phyloP scores from a whole-genome alignment of 2,113 vertebrate genomes.

The Ornithorhynchus anatinus region DNA sequence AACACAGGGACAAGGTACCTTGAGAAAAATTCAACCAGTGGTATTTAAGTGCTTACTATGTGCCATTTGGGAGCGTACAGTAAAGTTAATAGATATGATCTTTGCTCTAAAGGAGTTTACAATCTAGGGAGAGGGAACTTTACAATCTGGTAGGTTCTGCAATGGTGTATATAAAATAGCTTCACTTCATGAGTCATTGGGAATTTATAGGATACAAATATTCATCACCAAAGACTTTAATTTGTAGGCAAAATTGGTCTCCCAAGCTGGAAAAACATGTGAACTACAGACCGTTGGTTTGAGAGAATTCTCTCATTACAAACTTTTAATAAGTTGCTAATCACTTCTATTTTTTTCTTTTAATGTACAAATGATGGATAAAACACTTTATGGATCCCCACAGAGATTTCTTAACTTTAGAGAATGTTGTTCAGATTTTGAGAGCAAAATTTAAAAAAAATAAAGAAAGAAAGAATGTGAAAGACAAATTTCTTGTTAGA shows the following conservation, averaged over 20 bases:
- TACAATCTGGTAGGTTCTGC: no score
- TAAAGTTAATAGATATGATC: no score
- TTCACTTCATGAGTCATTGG: conserved; percentile 22
- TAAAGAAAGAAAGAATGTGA: neutral
- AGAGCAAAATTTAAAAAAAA: conserved; percentile 6
- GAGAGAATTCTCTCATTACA: conserved; percentile 38
- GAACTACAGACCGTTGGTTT: conserved; percentile 35
- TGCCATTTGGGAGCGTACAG: no score
- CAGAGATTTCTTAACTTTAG: conserved; percentile 48
- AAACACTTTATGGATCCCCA: conserved; percentile 48
- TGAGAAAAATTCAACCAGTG: no score
- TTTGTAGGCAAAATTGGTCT: conserved; percentile 45
- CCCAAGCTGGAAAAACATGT: conserved; percentile 14
- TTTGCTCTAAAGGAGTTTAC: no score
- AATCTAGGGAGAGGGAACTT: no score
- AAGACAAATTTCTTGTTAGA: conserved; percentile 65
- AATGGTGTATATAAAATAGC: no score
- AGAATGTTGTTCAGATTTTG: conserved; percentile 49
- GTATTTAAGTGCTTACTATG: no score
- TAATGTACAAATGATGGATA: conserved; percentile 46
- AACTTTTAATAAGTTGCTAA: conserved; percentile 61
- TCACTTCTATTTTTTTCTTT: conserved; percentile 37
- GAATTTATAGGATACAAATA: conserved; percentile 30
- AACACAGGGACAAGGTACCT: no score
- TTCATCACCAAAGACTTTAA: conserved; percentile 16